These are phyloP conservation scores for Ophion slaviceki DNA, from an alignment of 2,888 invertebrate genomes.

Conservation along the genomic window DNA sequence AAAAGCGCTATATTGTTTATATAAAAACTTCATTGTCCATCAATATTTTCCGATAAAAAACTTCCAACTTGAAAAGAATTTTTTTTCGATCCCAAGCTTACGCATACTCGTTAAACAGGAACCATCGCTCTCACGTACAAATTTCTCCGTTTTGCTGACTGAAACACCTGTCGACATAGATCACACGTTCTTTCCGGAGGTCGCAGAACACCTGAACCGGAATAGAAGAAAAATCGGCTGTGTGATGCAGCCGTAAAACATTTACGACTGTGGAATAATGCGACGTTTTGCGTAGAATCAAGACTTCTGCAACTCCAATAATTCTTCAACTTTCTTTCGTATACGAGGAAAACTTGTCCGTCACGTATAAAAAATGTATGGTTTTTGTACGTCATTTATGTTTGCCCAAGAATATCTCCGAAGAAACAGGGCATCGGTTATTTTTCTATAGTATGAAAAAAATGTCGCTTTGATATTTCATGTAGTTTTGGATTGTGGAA, in stretches of 20 bases:
- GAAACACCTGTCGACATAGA: background rate
- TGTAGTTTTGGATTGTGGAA: too few species aligned
- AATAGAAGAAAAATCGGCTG: background rate
- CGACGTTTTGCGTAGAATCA: slow-evolving; percentile 12
- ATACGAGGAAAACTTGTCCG: background rate
- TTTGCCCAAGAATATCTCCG: background rate
- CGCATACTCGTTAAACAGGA: background rate
- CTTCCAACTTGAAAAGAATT: too few species aligned
- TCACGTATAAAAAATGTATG: background rate
- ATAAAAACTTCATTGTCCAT: background rate
- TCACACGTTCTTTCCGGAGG: background rate
- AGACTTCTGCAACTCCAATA: background rate
- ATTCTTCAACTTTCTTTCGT: background rate
- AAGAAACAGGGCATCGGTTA: background rate
- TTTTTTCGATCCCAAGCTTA: background rate
- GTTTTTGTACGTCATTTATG: background rate
- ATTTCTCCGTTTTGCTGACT: background rate
- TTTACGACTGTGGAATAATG: slow-evolving; percentile 1
- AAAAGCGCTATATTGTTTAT: background rate
- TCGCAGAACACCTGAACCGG: background rate
- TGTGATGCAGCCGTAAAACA: background rate
- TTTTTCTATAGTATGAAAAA: too few species aligned
- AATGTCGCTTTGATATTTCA: too few species aligned
- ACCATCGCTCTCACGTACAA: background rate
- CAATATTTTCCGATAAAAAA: background rate